phyloP scores from a whole-genome alignment of 37 sponge, comb jelly and placozoan genomes.

The Chondrosia reniformis region DNA sequence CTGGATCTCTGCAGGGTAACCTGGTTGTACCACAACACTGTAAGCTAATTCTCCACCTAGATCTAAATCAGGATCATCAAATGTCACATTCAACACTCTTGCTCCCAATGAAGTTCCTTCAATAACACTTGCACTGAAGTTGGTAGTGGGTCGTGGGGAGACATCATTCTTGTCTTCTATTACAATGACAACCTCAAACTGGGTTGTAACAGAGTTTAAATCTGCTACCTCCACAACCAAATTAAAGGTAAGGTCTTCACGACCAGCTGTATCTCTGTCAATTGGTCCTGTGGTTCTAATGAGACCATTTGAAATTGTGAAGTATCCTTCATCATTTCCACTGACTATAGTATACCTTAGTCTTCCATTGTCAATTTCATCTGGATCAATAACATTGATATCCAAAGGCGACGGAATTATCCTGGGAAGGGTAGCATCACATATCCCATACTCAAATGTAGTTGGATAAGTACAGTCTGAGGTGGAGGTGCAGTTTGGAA shows the following conservation, averaged over 20 bases:
- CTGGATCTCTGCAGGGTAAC: neutral
- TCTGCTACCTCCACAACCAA: conserved; percentile 43
- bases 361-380: conserved; percentile 31
- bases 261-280: conserved; percentile 39
- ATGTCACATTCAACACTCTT: conserved; percentile 22
- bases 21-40: neutral
- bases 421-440: conserved; percentile 47
- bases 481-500: neutral
- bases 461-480: neutral
- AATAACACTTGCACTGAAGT: conserved; percentile 18
- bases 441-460: conserved; percentile 20
- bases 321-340: conserved; percentile 39
- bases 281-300: conserved; percentile 39
- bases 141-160: conserved; percentile 26
- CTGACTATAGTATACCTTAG: conserved; percentile 25
- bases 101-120: conserved; percentile 39
- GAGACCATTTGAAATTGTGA: neutral
- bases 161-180: conserved; percentile 58
- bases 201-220: neutral
- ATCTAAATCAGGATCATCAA: conserved; percentile 54
- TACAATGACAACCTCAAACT: conserved; percentile 20
- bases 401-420: conserved; percentile 28
- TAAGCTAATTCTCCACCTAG: conserved; percentile 41
- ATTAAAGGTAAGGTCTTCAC: conserved; percentile 7
- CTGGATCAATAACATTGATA: conserved; percentile 50